A percentile compares a stretch with the other conserved stretches of the same genome.
Conservation (phyloP, 1,140 invertebrate species). For the Paralvinella palmiformis region DNA sequence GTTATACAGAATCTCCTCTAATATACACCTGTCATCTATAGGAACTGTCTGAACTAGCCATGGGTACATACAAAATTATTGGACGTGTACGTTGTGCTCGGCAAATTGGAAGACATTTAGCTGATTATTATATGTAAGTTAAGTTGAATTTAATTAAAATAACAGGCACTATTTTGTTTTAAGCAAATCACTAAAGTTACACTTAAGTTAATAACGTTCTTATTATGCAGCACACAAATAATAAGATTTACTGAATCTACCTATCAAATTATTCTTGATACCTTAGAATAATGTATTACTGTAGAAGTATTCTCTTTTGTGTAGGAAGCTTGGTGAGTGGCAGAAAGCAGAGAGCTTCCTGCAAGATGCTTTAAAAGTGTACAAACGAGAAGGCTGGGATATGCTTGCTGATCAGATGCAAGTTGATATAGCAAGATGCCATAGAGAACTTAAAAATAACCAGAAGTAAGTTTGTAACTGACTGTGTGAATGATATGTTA, state of each 20-base stretch:
- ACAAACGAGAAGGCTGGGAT: conserved; percentile 79
- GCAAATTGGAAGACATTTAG: conserved; percentile 80
- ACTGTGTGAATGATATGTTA: neutral
- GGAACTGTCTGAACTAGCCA: conserved; percentile 88
- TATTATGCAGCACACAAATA: too few species aligned
- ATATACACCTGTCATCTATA: too few species aligned
- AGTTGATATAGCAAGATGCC: conserved; percentile 77
- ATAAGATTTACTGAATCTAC: too few species aligned
- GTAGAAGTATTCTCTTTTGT: conserved; percentile 6
- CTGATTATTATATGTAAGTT: conserved; percentile 73
- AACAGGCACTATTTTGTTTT: neutral
- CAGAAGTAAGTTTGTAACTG: conserved; percentile 51
- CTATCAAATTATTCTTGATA: too few species aligned
- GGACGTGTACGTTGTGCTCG: conserved; percentile 76
- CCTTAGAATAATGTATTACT: neutral
- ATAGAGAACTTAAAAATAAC: conserved; percentile 68
- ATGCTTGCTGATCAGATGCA: conserved; percentile 73
- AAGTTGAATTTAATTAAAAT: neutral
- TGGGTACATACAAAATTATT: conserved; percentile 95
- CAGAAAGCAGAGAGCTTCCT: conserved; percentile 84
- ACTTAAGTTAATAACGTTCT: too few species aligned
- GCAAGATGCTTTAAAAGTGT: conserved; percentile 76
- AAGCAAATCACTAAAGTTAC: too few species aligned
- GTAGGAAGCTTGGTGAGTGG: conserved; percentile 68
- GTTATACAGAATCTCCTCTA: too few species aligned